Evolutionary conservation across 1,140 invertebrate species (phyloP), one percentile per base, ranked within the genome.

Genomic region (Chlorops oryzae): DNA sequence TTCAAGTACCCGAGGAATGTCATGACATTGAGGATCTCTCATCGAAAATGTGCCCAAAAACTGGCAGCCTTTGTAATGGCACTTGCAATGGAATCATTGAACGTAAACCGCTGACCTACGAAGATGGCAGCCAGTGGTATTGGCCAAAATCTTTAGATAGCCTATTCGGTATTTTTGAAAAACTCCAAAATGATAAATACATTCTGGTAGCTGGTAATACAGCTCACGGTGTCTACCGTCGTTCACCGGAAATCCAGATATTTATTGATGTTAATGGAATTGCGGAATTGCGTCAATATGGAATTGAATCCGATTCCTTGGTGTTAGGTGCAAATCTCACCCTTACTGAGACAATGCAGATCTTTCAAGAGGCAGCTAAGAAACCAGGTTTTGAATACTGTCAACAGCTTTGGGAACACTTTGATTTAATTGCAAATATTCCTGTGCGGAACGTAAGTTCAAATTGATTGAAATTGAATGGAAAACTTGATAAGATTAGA

Each of bases 1-100:
- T 87, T 0, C 79, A 83, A 51, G 81, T 91, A 0, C 88, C 87
- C 65, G 84, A 83, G 15, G 88, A 83, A n/a, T 89, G 91, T 62
- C 70, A 85, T 32, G 45, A 52, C 23, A 27, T 45, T 15, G 43
- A 50, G 18, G 48, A 50, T 59, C 78, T 84, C 3, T 84, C 86
- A 57, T 85, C 86, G 0, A 58, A 89, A 70, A 48, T 66, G 9
- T 84, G 75, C 62, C 59, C 89, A 2, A 45, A 38, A 23, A 35
- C 28, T 18, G 32, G 32, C 25, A 9, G 17, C 27, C 17, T n/a
- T 5, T 47, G 46, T 38, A 23, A 35, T 10, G 46, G 34, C 6
- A 25, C 12, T 2, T 49, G 47, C 37, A 2, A 41, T 41, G 3
- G 41, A 41, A 15, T 22, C 28, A 22, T 3, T 12, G 10, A 20